These are phyloP conservation scores for Tribolium freemani DNA, from an alignment of 2,888 invertebrate species.

Conservation along the genomic window DNA sequence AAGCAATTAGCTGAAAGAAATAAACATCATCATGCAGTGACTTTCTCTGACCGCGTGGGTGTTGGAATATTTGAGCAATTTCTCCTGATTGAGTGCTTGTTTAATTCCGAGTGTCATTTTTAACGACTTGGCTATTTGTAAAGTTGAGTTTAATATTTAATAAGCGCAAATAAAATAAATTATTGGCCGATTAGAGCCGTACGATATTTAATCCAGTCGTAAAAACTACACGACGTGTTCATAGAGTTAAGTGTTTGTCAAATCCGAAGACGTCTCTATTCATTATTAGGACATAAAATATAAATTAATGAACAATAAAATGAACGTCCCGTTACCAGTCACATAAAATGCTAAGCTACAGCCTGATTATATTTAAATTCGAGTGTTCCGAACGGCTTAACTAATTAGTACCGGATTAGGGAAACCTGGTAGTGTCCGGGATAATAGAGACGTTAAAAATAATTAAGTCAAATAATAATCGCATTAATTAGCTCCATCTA, in stretches of 20 bases:
- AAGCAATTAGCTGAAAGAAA: conserved; percentile 11
- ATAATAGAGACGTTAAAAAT: conserved; percentile 49
- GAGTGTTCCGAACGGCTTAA: neutral
- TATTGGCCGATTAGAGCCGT: conserved; percentile 8
- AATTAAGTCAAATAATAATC: conserved; percentile 49
- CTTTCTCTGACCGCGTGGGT: neutral
- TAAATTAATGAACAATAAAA: conserved; percentile 50
- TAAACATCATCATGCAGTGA: neutral
- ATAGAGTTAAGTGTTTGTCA: conserved; percentile 49
- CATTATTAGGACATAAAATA: conserved; percentile 48
- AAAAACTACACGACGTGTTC: conserved; percentile 50
- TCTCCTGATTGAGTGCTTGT: conserved; percentile 8
- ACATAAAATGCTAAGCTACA: neutral
- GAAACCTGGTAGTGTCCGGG: neutral
- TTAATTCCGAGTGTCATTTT: conserved; percentile 12
- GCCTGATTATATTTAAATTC: neutral
- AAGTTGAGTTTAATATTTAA: conserved; percentile 26
- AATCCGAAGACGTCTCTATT: conserved; percentile 46
- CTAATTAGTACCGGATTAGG: conserved; percentile 14
- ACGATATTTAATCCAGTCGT: conserved; percentile 36
- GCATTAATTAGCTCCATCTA: conserved; percentile 45
- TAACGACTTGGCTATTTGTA: conserved; percentile 7
- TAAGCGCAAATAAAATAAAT: conserved; percentile 32
- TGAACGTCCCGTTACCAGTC: conserved; percentile 19
- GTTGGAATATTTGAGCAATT: neutral